A percentile compares a stretch with the other conserved stretches of the same genome.
Conservation (phyloP, 2,888 invertebrate genomes). For the Synanthedon vespiformis region DNA sequence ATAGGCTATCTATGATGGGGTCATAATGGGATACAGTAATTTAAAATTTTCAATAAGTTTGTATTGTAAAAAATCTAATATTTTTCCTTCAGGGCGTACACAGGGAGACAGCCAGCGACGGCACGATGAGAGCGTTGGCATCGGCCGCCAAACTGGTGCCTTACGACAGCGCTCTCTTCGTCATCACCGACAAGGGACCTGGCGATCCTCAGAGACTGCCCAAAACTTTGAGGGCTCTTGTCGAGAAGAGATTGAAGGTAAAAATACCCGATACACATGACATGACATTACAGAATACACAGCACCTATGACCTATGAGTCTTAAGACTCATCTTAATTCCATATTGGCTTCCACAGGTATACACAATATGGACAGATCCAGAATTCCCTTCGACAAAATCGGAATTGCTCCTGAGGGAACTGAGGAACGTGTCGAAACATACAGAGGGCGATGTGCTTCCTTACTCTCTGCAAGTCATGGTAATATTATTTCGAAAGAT, state of each 20-base stretch:
- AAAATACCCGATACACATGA: background rate
- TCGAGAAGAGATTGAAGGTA: constrained; percentile 53
- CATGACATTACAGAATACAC: too few species aligned
- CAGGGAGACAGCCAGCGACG: constrained; percentile 48
- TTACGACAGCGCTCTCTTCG: constrained; percentile 73
- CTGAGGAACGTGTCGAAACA: constrained; percentile 45
- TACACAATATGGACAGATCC: constrained; percentile 62
- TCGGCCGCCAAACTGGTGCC: constrained; percentile 73
- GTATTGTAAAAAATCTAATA: too few species aligned
- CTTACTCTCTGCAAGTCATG: constrained; percentile 43
- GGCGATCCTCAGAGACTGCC: constrained; percentile 56
- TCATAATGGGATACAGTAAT: too few species aligned
- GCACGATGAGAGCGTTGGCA: constrained; percentile 70
- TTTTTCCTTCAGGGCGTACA: constrained; percentile 33
- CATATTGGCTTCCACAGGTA: constrained; percentile 28
- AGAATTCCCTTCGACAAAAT: constrained; percentile 32
- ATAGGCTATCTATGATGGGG: too few species aligned
- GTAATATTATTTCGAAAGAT: constrained; percentile 16
- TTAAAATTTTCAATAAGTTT: too few species aligned
- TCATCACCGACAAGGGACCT: constrained; percentile 69
- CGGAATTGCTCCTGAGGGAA: constrained; percentile 38
- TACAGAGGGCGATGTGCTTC: constrained; percentile 52
- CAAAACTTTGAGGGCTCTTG: constrained; percentile 43
- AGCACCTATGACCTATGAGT: too few species aligned
- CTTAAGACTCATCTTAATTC: too few species aligned